Evolutionary conservation across 2,888 invertebrate genomes (phyloP).

Genomic region (Caenorhabditis angaria): DNA sequence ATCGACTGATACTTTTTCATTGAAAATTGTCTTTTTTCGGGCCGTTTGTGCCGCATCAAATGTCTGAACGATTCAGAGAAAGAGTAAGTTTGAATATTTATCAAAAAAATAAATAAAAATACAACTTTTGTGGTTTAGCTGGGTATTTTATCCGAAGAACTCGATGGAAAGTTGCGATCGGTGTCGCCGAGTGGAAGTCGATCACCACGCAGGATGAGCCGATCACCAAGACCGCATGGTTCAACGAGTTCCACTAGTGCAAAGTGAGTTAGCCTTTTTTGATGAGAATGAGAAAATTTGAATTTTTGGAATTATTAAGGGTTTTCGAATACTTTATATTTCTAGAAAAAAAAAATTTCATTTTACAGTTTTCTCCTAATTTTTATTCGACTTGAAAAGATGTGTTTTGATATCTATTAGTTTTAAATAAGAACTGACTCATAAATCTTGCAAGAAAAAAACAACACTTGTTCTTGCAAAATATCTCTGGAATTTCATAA

Average conservation of each 20-base stretch:
- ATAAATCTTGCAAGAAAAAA: too few relatives aligned
- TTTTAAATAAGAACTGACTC: too few relatives aligned
- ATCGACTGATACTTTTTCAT: not conserved
- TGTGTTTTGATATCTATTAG: too few relatives aligned
- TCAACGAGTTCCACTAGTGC: conserved; percentile 14
- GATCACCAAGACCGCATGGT: conserved; percentile 43
- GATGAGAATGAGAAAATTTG: conserved; percentile 9
- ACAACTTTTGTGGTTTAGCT: conserved; percentile 42
- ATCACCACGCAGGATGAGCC: conserved; percentile 45
- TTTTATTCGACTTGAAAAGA: too few relatives aligned
- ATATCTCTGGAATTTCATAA: too few relatives aligned
- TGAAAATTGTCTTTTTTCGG: not conserved
- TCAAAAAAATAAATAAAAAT: not conserved
- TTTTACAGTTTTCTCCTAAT: too few relatives aligned
- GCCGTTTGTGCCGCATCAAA: conserved; percentile 14
- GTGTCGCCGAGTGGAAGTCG: conserved; percentile 42
- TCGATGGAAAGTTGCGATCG: conserved; percentile 48
- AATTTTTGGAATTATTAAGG: too few relatives aligned
- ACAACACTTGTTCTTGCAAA: too few relatives aligned
- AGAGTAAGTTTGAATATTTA: conserved; percentile 22
- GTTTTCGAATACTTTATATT: too few relatives aligned
- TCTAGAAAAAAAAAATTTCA: too few relatives aligned
- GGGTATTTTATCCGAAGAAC: conserved; percentile 51
- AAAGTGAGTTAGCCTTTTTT: conserved; percentile 8
- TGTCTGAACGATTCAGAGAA: conserved; percentile 45